Conservation (phyloP, 1,140 invertebrate genomes). For the Campoletis sonorensis region DNA sequence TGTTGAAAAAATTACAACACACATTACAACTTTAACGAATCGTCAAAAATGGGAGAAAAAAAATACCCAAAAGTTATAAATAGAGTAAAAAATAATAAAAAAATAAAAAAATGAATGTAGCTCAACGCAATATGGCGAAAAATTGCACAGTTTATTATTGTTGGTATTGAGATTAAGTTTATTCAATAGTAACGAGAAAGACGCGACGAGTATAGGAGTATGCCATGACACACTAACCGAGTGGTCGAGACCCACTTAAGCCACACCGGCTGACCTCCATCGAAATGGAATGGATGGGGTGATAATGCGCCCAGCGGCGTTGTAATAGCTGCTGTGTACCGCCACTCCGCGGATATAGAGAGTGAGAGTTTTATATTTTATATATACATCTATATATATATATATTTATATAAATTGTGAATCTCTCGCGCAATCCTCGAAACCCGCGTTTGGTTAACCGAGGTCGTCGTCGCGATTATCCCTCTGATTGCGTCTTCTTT, state of each 20-base stretch:
- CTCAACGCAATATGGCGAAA: conserved; percentile 41
- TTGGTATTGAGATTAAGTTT: conserved; percentile 72
- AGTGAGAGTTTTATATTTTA: conserved; percentile 32
- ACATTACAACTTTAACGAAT: too few relatives aligned
- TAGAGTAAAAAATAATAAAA: neutral
- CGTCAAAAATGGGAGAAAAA: neutral
- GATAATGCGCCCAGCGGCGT: conserved; percentile 62
- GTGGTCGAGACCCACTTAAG: conserved; percentile 78
- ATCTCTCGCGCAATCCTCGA: conserved; percentile 41
- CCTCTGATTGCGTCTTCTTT: conserved; percentile 47
- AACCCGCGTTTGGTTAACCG: conserved; percentile 44
- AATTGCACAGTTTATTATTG: conserved; percentile 49
- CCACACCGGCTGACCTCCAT: conserved; percentile 72
- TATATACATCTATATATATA: conserved; percentile 13
- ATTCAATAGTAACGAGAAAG: conserved; percentile 62
- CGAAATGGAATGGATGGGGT: conserved; percentile 73
- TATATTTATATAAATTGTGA: conserved; percentile 8
- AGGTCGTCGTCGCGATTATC: conserved; percentile 51
- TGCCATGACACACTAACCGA: conserved; percentile 78
- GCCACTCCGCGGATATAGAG: neutral
- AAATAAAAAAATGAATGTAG: neutral
- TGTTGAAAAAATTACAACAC: too few relatives aligned
- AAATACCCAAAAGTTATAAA: too few relatives aligned
- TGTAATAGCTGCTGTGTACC: conserved; percentile 17
- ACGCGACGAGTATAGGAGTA: conserved; percentile 54